phyloP scores from a whole-genome alignment of 2,797 vertebrate species.

The Chloroceryle inda region DNA sequence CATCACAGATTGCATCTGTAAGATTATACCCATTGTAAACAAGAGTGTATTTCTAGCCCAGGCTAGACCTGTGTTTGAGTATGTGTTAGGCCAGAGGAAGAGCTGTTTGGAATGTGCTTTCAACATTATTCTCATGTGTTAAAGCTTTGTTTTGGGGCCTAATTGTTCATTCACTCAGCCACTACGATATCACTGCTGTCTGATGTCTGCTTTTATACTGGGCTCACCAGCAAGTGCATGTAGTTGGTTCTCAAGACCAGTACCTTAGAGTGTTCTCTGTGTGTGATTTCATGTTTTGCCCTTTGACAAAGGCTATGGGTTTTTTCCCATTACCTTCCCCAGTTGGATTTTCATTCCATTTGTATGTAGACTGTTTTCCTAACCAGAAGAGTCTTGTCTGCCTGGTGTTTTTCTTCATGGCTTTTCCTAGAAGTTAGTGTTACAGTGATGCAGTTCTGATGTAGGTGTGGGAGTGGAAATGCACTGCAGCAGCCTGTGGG shows the following conservation, averaged over 20 bases:
- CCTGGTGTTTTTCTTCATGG: neutral
- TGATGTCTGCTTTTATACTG: neutral
- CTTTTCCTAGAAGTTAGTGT: neutral
- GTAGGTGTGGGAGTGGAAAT: neutral
- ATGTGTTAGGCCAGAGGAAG: neutral
- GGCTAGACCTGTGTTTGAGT: neutral
- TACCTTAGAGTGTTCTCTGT: neutral
- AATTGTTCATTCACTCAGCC: neutral
- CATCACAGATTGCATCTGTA: neutral
- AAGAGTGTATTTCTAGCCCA: neutral
- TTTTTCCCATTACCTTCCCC: neutral
- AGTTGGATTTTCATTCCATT: neutral
- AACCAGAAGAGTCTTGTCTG: neutral
- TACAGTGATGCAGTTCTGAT: neutral
- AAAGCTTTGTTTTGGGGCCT: neutral
- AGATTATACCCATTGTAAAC: neutral
- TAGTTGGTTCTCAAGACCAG: neutral
- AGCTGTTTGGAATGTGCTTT: neutral
- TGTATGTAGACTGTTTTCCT: neutral
- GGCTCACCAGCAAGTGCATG: neutral
- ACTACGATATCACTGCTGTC: neutral
- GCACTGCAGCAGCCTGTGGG: neutral
- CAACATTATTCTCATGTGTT: neutral
- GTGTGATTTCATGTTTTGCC: neutral
- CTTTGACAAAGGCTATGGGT: neutral